Evolutionary conservation across 2,888 invertebrate genomes (phyloP), one percentile per base, ranked within the genome.

Genomic region (Pyrrhosoma nymphula): DNA sequence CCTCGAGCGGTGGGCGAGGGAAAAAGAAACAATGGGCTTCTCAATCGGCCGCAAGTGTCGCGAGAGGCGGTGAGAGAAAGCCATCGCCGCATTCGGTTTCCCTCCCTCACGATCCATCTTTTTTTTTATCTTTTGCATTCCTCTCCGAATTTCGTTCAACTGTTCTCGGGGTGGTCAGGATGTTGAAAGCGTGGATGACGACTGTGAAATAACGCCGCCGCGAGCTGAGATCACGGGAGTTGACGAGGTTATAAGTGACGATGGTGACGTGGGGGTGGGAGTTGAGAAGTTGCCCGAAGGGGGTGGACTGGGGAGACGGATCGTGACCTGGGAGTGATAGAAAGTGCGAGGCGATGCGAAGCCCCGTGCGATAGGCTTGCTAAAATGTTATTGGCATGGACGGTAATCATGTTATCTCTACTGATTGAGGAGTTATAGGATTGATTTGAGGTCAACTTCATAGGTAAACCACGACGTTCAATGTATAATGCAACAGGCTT

Each of bases 31-130:
- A 91, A 91, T 91, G 35, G 63, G 23, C 97, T 97, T 56, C 88
- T 88, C 97, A 97, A 97, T 97, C 97, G 97, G 97, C 97, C 97
- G 69, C 60, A 55, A 55, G 55, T 55, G 95, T 47, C 90, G 60
- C 26, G 95, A 47, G 82, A 93, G 69, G 47, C 8, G 47, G 8
- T 47, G 47, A 47, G 2, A 69, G 26, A n/a, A 69, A 26, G 69
- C 47, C 47, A 47, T n/a, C 10, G 69, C 26, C 26, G 69, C 69
- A n/a, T n/a, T 69, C n/a, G 69, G 26, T 26, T 69, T 69, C 47
- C 23, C 69, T 69, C 69, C n/a, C 26, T 69, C 69, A 10, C 69
- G 23, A 4, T 26, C 26, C n/a, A 20, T 69, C n/a, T 69, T 23
- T 8, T 69, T 23, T 8, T n/a, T 69, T 4, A 60, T 47, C 4